Conservation (phyloP, 2,797 vertebrate species). For the Premnoplex brunnescens region DNA sequence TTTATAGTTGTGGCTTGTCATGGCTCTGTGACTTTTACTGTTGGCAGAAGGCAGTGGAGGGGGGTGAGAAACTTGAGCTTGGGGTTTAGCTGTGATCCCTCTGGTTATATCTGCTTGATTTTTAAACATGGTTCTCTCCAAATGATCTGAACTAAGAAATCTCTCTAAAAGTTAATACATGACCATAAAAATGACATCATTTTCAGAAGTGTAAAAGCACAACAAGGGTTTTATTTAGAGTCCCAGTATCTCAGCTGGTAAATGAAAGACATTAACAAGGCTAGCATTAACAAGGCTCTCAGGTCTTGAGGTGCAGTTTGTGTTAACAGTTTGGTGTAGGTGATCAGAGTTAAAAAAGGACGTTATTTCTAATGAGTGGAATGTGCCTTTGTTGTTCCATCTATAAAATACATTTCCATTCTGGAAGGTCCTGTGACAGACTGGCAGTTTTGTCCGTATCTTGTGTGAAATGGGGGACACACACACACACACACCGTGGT, state of each 20-base stretch:
- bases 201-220: not conserved
- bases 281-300: too few species aligned
- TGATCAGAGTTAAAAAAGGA: not conserved
- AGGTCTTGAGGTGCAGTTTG: not conserved
- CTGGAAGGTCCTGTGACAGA: not conserved
- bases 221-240: not conserved
- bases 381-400: not conserved
- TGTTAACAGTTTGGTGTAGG: not conserved
- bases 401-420: not conserved
- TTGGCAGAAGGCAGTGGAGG: rapidly evolving
- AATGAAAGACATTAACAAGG: not conserved
- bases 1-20: not conserved
- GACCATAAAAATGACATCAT: not conserved
- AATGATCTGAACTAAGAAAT: not conserved
- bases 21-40: not conserved
- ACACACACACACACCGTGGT: rapidly evolving
- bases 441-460: not conserved
- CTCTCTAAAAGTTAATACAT: not conserved
- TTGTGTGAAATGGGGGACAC: rapidly evolving
- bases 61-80: not conserved
- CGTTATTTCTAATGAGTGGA: not conserved
- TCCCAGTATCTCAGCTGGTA: not conserved
- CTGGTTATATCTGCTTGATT: not conserved
- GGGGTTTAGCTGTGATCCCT: not conserved
- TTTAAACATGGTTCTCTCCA: not conserved